A percentile compares a stretch with the other conserved stretches of the same genome.
Conservation (phyloP, 2,113 vertebrate species). For the Microtus oregoni region DNA sequence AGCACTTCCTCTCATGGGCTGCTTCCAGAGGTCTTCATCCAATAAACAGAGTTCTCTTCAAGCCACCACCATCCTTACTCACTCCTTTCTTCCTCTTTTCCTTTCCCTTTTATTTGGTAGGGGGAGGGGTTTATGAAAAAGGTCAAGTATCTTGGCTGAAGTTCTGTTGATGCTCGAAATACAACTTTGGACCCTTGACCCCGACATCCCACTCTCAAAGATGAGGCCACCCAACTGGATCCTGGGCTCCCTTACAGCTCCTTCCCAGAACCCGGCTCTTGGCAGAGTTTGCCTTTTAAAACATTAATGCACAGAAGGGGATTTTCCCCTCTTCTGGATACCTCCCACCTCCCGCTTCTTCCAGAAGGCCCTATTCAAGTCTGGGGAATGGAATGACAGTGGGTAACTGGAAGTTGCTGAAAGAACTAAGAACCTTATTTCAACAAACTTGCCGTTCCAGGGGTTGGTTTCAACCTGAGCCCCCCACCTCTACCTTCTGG, state of each 20-base stretch:
- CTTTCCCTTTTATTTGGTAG: conserved; percentile 15
- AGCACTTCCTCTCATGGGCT: background rate
- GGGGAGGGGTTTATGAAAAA: conserved; percentile 51
- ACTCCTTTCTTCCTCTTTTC: background rate
- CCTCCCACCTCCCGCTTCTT: background rate
- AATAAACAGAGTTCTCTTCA: background rate
- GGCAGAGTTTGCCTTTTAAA: conserved; percentile 57
- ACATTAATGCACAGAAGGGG: background rate
- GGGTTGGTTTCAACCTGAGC: background rate
- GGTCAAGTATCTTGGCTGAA: conserved; percentile 71
- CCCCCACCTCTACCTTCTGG: background rate
- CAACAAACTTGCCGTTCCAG: background rate
- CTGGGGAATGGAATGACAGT: conserved; percentile 27
- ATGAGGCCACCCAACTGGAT: conserved; percentile 77
- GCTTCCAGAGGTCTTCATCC: background rate
- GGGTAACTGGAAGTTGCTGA: background rate
- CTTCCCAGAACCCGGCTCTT: conserved; percentile 65
- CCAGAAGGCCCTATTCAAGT: conserved; percentile 26
- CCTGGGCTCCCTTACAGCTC: conserved; percentile 14
- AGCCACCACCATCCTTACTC: background rate
- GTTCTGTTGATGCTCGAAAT: conserved; percentile 68
- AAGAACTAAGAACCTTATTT: conserved; percentile 13
- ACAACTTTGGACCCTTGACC: conserved; percentile 55
- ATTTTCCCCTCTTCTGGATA: conserved; percentile 25
- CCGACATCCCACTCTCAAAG: background rate